Evolutionary conservation across 1,140 invertebrate species (phyloP), one percentile per base, ranked within the genome.

Genomic region (Nephila pilipes): DNA sequence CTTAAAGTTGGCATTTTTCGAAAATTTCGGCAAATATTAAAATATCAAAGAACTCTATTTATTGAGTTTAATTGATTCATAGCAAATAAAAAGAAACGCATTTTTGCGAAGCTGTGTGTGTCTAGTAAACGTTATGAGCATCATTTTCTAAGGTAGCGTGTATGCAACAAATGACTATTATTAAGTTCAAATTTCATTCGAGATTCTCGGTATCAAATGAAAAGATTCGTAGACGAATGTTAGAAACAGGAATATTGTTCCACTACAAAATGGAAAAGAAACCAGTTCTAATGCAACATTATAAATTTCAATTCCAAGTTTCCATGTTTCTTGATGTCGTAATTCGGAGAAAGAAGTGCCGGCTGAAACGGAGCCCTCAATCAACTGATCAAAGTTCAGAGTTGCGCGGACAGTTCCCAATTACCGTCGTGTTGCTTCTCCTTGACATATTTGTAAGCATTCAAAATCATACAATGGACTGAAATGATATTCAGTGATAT

Each of bases 1-100:
- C 69, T 75, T 10, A 75, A 18, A n/a, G 69, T 75, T 14, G n/a
- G 25, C 16, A 14, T 75, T 18, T 29, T 75, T 20, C 25, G 18
- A 29, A 75, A 75, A 75, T 75, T 75, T 75, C 25, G 8, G 25
- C 69, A 14, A 75, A n/a, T 75, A 75, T 29, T 75, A 75, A 75
- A 14, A 16, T 8, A 75, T 75, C 69, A n/a, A 75, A 75, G 69
- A 75, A 75, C 10, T 75, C 69, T 75, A 20, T 16, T 75, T 75
- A 75, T 75, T n/a, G 69, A 75, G 69, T 20, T 75, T 20, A 10
- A 20, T 75, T 8, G 8, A 75, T 8, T 60, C 12, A 22, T 60
- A 14, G 22, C 22, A 29, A 8, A 75, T 75, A 75, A 75, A 75
- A 29, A 8, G n/a, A 75, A 75, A 75, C 18, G n/a, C 18, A 18